Evolutionary conservation across 2,113 vertebrate species (phyloP).

Genomic region (Xenopus laevis): DNA sequence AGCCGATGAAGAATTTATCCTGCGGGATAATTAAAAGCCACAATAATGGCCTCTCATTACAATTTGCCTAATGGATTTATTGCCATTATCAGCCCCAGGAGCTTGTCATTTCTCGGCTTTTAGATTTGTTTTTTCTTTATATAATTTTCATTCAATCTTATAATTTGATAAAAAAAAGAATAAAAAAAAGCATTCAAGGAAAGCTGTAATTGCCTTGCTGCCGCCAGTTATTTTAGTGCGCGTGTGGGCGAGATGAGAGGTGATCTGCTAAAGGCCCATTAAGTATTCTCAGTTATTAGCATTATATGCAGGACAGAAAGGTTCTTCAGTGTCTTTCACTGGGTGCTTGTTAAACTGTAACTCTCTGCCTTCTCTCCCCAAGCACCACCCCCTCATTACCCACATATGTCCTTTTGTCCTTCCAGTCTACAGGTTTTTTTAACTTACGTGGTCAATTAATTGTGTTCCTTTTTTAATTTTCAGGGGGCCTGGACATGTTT

Average conservation of each 20-base stretch:
- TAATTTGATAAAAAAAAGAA: background rate
- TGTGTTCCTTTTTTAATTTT: no score
- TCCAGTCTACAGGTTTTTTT: no score
- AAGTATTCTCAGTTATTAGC: background rate
- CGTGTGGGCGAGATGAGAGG: background rate
- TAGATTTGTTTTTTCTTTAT: background rate
- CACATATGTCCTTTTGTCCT: no score
- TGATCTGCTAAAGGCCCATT: background rate
- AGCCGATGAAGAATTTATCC: background rate
- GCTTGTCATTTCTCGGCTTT: background rate
- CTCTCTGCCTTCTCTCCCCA: no score
- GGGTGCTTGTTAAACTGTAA: no score
- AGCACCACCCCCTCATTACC: no score
- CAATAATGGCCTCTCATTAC: background rate
- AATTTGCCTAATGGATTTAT: constrained; percentile 11
- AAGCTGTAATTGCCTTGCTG: constrained; percentile 6
- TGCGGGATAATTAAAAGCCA: constrained; percentile 12
- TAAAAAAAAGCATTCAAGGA: constrained; percentile 7
- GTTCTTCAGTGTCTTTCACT: no score
- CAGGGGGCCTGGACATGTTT: no score
- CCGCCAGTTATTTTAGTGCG: background rate
- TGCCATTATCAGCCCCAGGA: background rate
- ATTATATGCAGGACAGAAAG: no score
- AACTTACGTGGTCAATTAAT: no score
- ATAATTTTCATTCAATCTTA: background rate